phyloP scores from a whole-genome alignment of 2,113 vertebrate species.

The Xenopus borealis region DNA sequence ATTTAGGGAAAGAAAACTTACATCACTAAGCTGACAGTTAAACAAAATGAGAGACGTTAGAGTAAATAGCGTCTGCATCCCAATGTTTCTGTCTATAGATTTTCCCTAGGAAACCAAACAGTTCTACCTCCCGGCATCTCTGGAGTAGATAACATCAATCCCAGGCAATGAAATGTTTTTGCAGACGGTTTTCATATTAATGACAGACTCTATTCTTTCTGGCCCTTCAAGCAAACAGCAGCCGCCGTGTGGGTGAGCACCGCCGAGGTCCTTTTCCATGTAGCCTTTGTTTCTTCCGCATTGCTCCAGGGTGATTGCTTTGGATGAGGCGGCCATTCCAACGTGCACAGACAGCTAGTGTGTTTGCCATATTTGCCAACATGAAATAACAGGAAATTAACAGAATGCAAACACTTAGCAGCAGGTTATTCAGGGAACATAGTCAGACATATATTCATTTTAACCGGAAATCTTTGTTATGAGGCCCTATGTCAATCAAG shows the following conservation, averaged over 20 bases:
- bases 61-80: not conserved
- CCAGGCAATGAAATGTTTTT: slow-evolving; percentile 57
- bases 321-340: slow-evolving; percentile 66
- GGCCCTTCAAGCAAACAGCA: slow-evolving; percentile 70
- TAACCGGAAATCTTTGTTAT: no score
- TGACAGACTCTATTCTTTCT: slow-evolving; percentile 67
- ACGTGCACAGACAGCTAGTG: slow-evolving; percentile 71
- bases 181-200: slow-evolving; percentile 70
- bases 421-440: not conserved
- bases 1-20: no score
- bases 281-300: slow-evolving; percentile 77
- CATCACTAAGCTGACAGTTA: no score
- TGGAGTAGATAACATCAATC: slow-evolving; percentile 66
- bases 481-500: no score
- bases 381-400: slow-evolving; percentile 48
- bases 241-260: slow-evolving; percentile 63
- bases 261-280: slow-evolving; percentile 66
- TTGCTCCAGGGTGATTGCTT: slow-evolving; percentile 72
- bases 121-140: slow-evolving; percentile 77
- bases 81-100: not conserved
- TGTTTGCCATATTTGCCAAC: slow-evolving; percentile 31
- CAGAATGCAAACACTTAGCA: not conserved
- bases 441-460: not conserved
- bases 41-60: no score
- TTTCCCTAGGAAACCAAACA: not conserved